A percentile compares a stretch with the other conserved stretches of the same genome.
phyloP scores from a whole-genome alignment of 2,113 vertebrate genomes.

The Aythya baeri region DNA sequence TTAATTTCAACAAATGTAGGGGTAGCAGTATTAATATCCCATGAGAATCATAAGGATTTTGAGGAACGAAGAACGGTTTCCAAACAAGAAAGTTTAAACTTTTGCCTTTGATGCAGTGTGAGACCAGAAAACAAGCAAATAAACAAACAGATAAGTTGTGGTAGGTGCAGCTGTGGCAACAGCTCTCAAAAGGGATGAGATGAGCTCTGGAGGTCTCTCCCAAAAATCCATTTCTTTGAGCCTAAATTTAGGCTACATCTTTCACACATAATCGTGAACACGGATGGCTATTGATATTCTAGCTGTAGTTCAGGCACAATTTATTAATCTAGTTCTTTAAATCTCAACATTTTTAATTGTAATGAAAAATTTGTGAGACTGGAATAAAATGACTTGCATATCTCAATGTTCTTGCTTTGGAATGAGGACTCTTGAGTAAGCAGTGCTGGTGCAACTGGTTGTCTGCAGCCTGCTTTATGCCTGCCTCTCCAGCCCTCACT shows the following conservation, averaged over 20 bases:
- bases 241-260: neutral
- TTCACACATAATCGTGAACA: neutral
- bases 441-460: no score
- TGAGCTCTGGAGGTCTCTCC: neutral
- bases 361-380: neutral
- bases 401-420: no score
- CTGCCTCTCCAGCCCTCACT: no score
- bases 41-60: neutral
- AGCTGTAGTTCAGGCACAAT: neutral
- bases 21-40: neutral
- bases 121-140: no score
- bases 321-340: neutral
- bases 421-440: no score
- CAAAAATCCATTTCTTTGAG: neutral
- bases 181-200: neutral
- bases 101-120: neutral
- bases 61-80: neutral
- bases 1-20: neutral
- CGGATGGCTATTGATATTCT: neutral
- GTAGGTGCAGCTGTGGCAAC: neutral
- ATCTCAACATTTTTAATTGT: neutral
- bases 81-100: neutral
- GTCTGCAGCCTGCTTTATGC: no score
- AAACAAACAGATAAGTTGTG: neutral
- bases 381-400: no score